Conservation (phyloP, 2,113 vertebrate genomes). For the Pelecanus crispus region DNA sequence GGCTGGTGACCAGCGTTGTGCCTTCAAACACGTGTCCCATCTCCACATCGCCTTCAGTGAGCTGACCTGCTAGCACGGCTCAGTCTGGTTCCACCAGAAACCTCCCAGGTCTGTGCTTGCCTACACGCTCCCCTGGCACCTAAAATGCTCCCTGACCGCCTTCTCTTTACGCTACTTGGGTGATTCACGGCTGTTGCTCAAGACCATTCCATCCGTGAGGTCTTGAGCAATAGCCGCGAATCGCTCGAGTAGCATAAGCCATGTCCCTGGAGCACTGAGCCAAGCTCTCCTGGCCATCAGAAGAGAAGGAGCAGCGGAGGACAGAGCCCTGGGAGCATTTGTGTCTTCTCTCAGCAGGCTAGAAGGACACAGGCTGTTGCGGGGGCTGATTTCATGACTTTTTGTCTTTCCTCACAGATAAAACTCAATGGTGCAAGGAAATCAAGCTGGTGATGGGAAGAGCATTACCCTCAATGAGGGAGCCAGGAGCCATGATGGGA, state of each 20-base stretch:
- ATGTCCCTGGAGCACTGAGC: background rate
- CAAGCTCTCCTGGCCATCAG: background rate
- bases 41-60: rapidly evolving
- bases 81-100: background rate
- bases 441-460: background rate
- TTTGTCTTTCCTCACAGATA: background rate
- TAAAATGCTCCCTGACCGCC: background rate
- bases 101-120: background rate
- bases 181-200: background rate
- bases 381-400: background rate
- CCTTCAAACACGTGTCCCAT: rapidly evolving
- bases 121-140: background rate
- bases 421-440: background rate
- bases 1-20: background rate
- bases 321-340: background rate
- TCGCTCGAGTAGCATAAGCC: rapidly evolving
- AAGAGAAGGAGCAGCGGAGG: background rate
- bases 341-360: background rate
- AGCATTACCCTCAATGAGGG: rapidly evolving
- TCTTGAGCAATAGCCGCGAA: background rate
- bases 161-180: background rate
- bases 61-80: rapidly evolving
- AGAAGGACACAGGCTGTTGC: background rate
- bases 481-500: background rate
- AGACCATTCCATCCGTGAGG: background rate